Evolutionary conservation across 2,888 invertebrate genomes (phyloP).

Genomic region (Siphlonurus alternatus): DNA sequence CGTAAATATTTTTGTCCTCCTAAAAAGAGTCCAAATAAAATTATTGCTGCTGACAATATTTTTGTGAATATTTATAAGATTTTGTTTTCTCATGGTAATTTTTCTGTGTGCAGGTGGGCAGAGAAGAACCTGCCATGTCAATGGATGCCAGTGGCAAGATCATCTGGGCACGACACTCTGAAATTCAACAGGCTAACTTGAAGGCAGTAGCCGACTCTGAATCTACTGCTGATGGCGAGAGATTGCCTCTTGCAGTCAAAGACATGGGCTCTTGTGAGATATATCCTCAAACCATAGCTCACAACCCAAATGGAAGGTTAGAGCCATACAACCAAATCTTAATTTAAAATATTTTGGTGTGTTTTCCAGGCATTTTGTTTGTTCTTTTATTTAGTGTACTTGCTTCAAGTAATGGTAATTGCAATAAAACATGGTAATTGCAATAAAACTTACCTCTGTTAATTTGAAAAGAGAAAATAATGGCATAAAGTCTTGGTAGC

Average conservation of each 20-base stretch:
- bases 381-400: neutral
- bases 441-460: no score
- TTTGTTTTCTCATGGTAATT: no score
- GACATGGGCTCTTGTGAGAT: constrained; percentile 99
- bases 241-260: constrained; percentile 79
- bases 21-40: no score
- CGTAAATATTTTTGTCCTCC: no score
- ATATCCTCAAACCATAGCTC: constrained; percentile 95
- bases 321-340: constrained; percentile 5
- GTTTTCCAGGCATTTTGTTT: neutral
- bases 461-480: no score
- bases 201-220: constrained; percentile 46
- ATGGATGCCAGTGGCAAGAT: constrained; percentile 99
- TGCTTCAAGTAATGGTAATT: no score
- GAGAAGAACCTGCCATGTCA: constrained; percentile 97
- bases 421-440: no score
- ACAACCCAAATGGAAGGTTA: constrained; percentile 90
- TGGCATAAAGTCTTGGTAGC: no score
- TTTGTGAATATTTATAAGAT: no score
- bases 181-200: constrained; percentile 91
- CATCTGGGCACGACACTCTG: constrained; percentile 97
- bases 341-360: neutral
- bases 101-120: constrained; percentile 42
- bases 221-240: constrained; percentile 18
- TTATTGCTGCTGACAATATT: no score